Conservation (phyloP, 2,113 vertebrate genomes). For the Notarius quadriscutis region DNA sequence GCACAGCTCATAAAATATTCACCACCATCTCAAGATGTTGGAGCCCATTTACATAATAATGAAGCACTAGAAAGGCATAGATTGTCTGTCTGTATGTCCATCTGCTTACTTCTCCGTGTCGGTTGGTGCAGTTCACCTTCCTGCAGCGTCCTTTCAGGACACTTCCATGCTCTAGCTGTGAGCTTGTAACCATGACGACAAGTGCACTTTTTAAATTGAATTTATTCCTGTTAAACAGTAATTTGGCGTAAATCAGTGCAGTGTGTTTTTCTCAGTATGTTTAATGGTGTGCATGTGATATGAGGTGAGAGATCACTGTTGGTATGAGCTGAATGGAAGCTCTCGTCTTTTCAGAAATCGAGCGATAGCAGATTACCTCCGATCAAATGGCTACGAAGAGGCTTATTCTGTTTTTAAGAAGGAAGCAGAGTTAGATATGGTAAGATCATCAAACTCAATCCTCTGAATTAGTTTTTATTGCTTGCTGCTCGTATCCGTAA, state of each 20-base stretch:
- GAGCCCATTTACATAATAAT: slow-evolving; percentile 54
- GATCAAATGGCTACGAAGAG: slow-evolving; percentile 97
- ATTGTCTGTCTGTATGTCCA: slow-evolving; percentile 35
- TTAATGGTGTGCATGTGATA: neutral
- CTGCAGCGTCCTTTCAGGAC: slow-evolving; percentile 37
- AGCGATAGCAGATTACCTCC: slow-evolving; percentile 99
- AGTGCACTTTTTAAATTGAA: neutral
- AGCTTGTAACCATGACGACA: slow-evolving; percentile 18
- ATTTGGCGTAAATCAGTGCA: neutral
- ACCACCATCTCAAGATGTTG: slow-evolving; percentile 46
- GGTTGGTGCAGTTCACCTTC: neutral
- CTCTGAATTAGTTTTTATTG: neutral
- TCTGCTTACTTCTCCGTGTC: slow-evolving; percentile 10
- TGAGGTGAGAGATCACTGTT: neutral
- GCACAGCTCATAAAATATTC: slow-evolving; percentile 68
- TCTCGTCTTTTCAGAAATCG: slow-evolving; percentile 84
- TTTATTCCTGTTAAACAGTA: neutral
- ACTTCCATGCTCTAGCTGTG: slow-evolving; percentile 20
- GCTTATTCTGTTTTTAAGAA: slow-evolving; percentile 99
- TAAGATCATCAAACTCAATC: slow-evolving; percentile 63
- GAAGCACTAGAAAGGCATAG: slow-evolving; percentile 30
- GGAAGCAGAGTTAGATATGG: slow-evolving; percentile 97
- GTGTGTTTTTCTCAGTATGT: neutral
- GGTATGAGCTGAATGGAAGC: slow-evolving; percentile 12
- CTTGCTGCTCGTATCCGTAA: neutral